Base-by-base conservation (phyloP, 1,140 invertebrate species). In the Caerostris darwini region DNA sequence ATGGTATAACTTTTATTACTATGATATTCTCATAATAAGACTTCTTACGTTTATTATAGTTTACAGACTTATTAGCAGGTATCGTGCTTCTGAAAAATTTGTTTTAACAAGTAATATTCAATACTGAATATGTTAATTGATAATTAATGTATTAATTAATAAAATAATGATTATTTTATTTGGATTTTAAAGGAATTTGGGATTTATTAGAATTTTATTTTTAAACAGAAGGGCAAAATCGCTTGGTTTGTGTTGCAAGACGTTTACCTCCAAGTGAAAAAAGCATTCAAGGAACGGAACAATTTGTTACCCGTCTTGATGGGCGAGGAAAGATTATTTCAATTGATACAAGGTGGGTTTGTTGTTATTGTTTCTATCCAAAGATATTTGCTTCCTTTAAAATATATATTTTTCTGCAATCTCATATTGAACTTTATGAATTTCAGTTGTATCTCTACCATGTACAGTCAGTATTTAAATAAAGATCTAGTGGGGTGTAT, bases 231-330 rank as follows among this genome's bases (percentile, higher is more conserved):
- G 96, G 96, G 94, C 97, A 97, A 95, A 97, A 97, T 94, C 97
- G 97, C 96, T 96, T 98, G 94, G 97, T 98, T 96, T 98, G 98
- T 96, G 97, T 98, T 69, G 98, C 97, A 95, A 97, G 98, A 95
- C 97, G 98, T 95, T 97, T 99, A 95, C 97, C 98, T 94, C 97
- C 97, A 94, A 97, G 97, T 95, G 98, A 99, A 96, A 98, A 98
- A 95, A 97, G 97, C 19, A 67, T 77, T 56, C 61, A 96, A 95
- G 95, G 95, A 96, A 97, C 98, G 95, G 98, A 99, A 96, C 98
- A 99, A 96, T 99, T 99, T 96, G 98, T 98, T 95, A 98, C 99
- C 95, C 98, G 98, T 96, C 97, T 99, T 95, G 98, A 99, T 96
- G 97, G 97, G 93, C 97, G 97, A 95, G 98, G 98, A 91, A 98